phyloP scores from a whole-genome alignment of 37 sponge, comb jelly and placozoan species.

The Halichondria panicea region DNA sequence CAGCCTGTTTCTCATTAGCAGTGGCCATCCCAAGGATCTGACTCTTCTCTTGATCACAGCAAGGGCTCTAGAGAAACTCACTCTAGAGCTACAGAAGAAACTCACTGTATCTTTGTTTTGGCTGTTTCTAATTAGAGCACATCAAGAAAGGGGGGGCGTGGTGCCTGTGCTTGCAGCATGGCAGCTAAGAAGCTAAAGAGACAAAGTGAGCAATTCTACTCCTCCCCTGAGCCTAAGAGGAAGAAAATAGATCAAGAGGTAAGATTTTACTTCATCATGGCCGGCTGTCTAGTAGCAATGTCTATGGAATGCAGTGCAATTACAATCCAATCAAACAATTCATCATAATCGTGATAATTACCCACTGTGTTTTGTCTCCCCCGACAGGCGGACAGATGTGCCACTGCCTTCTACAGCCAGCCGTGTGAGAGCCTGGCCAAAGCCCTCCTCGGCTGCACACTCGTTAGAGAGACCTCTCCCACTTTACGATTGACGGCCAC shows the following conservation, averaged over 20 bases:
- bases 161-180: background rate
- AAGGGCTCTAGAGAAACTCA: too few species aligned
- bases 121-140: constrained; percentile 5
- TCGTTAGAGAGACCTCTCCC: constrained; percentile 31
- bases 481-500: constrained; percentile 31
- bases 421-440: constrained; percentile 72
- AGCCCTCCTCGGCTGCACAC: constrained; percentile 65
- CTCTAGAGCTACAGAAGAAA: too few species aligned
- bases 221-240: background rate
- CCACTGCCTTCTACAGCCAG: constrained; percentile 47
- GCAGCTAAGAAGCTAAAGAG: constrained; percentile 23
- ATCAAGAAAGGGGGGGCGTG: background rate
- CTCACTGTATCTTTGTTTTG: background rate
- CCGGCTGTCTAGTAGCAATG: too few species aligned
- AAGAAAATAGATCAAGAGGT: background rate
- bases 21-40: background rate
- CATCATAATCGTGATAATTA: background rate
- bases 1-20: background rate
- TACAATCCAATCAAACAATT: too few species aligned
- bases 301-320: background rate
- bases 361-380: too few species aligned
- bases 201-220: constrained; percentile 24
- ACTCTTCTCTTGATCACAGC: too few species aligned
- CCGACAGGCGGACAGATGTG: constrained; percentile 3
- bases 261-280: background rate